Conservation (phyloP, 2,888 invertebrate genomes). For the Lasioglossum figueresi region DNA sequence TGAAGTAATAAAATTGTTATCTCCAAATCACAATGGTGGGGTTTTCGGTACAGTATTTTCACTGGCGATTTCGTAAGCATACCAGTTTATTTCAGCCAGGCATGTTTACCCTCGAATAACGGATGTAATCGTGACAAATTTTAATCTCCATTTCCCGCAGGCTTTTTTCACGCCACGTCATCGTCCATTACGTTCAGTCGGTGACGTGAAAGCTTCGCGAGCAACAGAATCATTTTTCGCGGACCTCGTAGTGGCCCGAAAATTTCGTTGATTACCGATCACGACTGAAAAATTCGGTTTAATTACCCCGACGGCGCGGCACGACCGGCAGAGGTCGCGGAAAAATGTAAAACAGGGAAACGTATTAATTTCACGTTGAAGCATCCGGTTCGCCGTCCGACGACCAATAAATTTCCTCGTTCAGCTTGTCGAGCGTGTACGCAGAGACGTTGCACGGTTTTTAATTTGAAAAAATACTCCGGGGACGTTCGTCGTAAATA, state of each 20-base stretch:
- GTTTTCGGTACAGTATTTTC: neutral
- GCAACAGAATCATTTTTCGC: neutral
- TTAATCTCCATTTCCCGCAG: neutral
- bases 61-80: neutral
- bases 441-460: neutral
- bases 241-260: neutral
- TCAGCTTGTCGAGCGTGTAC: neutral
- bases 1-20: neutral
- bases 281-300: neutral
- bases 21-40: neutral
- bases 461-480: neutral
- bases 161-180: neutral
- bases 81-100: neutral
- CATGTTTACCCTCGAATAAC: neutral
- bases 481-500: neutral
- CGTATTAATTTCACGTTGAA: neutral
- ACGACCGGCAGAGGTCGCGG: too few relatives aligned
- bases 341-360: neutral
- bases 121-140: neutral
- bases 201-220: neutral
- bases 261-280: constrained; percentile 6
- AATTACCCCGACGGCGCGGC: neutral
- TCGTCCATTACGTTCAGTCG: neutral
- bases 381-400: neutral
- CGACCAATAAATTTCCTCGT: neutral